Conservation (phyloP, 2,888 invertebrate genomes). For the Eristalinus sepulchralis region DNA sequence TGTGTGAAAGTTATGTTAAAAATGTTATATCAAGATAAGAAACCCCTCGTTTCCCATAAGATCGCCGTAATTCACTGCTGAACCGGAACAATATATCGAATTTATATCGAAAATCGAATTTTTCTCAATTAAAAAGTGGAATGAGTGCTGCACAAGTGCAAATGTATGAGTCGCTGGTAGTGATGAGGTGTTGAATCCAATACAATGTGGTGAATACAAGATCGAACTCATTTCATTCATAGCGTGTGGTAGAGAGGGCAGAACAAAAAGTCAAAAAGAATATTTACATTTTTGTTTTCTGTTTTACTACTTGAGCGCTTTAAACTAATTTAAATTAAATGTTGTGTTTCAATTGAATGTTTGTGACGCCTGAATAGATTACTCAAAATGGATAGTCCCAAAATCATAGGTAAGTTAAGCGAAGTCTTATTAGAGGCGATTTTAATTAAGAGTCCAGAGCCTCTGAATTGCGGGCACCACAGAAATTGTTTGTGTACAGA, state of each 20-base stretch:
- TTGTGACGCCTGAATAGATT: background rate
- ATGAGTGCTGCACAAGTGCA: slow-evolving; percentile 7
- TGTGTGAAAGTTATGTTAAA: slow-evolving; percentile 1
- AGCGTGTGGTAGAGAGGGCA: slow-evolving; percentile 3
- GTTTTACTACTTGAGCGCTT: background rate
- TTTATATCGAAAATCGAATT: slow-evolving; percentile 2
- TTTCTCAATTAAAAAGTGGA: slow-evolving; percentile 3
- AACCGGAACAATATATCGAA: background rate
- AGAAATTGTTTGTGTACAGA: background rate
- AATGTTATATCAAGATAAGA: background rate
- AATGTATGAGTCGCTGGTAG: background rate
- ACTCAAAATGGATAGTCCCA: slow-evolving; percentile 29
- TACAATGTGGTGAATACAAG: slow-evolving; percentile 21
- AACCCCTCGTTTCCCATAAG: background rate
- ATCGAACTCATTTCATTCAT: slow-evolving; percentile 33
- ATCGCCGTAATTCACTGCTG: background rate
- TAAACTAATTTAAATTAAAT: background rate
- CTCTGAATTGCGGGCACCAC: background rate
- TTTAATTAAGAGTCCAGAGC: background rate
- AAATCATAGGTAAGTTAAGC: slow-evolving; percentile 27
- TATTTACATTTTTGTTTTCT: slow-evolving; percentile 16
- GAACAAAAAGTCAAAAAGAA: slow-evolving; percentile 24
- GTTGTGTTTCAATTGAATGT: background rate
- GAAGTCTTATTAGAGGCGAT: background rate
- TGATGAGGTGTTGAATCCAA: slow-evolving; percentile 1